Evolutionary conservation across 92 coral and sea anemone genomes (phyloP), one percentile per base, ranked within the genome.

Genomic region (Parazoanthus atlanticus): DNA sequence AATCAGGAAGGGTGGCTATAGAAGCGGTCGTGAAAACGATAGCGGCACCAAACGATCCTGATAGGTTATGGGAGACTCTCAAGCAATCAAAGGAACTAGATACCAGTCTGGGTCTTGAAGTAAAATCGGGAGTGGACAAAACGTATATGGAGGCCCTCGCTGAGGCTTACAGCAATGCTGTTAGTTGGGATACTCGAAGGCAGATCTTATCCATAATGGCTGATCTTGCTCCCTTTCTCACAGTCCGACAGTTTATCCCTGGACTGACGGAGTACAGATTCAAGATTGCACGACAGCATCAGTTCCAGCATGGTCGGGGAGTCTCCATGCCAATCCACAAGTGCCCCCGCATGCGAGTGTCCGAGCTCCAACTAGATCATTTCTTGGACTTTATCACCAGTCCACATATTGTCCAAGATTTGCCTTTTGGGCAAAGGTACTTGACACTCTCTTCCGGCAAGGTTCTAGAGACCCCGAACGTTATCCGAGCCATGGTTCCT

Each of bases 311-410:
- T 5, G 40, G 40, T 36, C 40, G 40, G 40, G 40, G 40, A 36
- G 40, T 36, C 40, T 5, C 40, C 2, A 36, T 36, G 5, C 2
- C 40, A 36, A 36, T 36, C 40, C 2, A 36, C 5, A 36, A 36
- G 40, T 36, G 40, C 40, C 40, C 40, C 40, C 40, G 40, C 40
- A 36, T 36, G 40, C 40, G 40, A 36, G 40, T 36, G 2, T 36
- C 40, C 40, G 40, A 36, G 40, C 40, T 36, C 40, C 40, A 36
- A 58, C 91, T 91, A 6, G 93, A 91, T 47, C 91, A 91, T 26
- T 91, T 91, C 58, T 73, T 91, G 58, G 29, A 16, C 69, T 91
- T 82, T 67, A 91, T 91, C 58, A 89, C 93, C 26, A 91, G 91
- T 40, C 87, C 93, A 19, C 67, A 91, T 77, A 79, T 91, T 26